Evolutionary conservation across 2,797 vertebrate species (phyloP), one percentile per base, ranked within the genome.

Genomic region (Psittacula echo): DNA sequence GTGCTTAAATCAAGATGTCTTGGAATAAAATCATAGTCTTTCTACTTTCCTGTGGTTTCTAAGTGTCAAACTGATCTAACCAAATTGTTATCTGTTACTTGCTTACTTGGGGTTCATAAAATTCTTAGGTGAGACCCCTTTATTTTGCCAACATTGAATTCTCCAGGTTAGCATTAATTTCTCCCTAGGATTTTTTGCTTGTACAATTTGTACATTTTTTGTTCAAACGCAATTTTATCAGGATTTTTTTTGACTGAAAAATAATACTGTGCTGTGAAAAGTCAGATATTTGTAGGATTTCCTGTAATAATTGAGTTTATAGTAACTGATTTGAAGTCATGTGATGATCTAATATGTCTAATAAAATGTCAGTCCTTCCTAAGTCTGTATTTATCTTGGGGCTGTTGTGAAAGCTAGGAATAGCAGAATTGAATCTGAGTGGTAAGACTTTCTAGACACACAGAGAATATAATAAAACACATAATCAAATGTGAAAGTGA

Each of bases 281-380:
- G 61, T 51, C 10, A 45, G 79, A 24, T 84, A 60, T 64, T 64
- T 82, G 60, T 29, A 66, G 67, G 42, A 72, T 92, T 90, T 83
- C 15, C 82, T 87, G 27, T 91, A 92, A 87, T 95, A 75, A 66
- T 45, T 90, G 89, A 95, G 14, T 58, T 94, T 80, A 84, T 75
- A 75, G 66, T 65, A 77, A 77, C 78, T 83, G 78, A 91, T 90
- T 87, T 92, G 50, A 53, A 88, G 58, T 68, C 41, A 37, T 26
- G 32, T 68, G 78, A 70, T 67, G 26, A 54, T 91, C 27, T 73
- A 18, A 7, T 50, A 13, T 42, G 65, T 71, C 61, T 74, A 34
- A 61, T 23, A 47, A 3, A 71, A 64, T 48, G 9, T 53, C 37
- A 74, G 30, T 56, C 58, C 45, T 90, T 78, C 37, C 41, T 32